Evolutionary conservation across 2,797 vertebrate genomes (phyloP).

Genomic region (Pyrocephalus nanus): DNA sequence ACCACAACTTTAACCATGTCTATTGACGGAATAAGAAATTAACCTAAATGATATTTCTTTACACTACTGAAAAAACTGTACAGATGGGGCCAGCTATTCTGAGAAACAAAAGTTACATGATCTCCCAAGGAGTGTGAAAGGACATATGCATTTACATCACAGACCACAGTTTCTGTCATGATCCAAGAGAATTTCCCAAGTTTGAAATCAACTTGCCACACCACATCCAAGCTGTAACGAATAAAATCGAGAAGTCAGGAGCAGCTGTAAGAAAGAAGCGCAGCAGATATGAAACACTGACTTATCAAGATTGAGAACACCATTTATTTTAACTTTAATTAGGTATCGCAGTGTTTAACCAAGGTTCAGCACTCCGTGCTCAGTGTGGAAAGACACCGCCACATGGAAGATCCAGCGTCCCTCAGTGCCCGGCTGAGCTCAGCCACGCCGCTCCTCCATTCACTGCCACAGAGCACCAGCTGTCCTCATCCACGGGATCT

Average conservation of each 20-base stretch:
- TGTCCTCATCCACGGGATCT: background rate
- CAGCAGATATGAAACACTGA: background rate
- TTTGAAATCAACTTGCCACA: background rate
- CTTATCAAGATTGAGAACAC: background rate
- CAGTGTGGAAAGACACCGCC: background rate
- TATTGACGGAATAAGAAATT: background rate
- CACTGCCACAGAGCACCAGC: rapidly evolving
- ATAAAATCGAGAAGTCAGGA: background rate
- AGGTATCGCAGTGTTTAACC: rapidly evolving
- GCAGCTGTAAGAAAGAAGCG: background rate
- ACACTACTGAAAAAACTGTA: background rate
- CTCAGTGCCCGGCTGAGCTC: rapidly evolving
- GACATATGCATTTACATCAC: background rate
- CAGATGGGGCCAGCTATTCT: background rate
- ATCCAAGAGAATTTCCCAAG: background rate
- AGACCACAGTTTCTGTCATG: background rate
- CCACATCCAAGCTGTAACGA: background rate
- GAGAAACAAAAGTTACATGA: background rate
- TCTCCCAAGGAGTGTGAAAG: background rate
- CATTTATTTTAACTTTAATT: background rate
- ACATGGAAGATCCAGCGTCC: rapidly evolving
- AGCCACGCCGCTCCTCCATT: rapidly evolving
- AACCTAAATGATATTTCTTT: background rate
- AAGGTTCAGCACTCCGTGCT: rapidly evolving
- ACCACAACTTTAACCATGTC: background rate